Evolutionary conservation across 2,797 vertebrate genomes (phyloP).

Genomic region (Enteromius unitaeniatus): DNA sequence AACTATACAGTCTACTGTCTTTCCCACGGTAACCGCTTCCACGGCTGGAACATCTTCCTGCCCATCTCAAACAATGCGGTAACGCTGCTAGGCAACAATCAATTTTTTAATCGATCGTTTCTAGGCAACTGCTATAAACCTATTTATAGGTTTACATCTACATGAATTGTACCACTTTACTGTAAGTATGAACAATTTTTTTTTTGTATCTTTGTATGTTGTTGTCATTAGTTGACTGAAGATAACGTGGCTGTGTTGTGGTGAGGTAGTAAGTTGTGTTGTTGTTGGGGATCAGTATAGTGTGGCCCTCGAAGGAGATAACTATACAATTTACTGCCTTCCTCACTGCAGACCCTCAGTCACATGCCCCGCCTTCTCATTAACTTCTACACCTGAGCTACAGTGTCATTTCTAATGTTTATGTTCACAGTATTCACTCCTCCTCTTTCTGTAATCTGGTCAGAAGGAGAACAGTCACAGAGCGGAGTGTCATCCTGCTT

Average conservation of each 20-base stretch:
- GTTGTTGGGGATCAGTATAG: constrained; percentile 90
- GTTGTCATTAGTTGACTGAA: not conserved
- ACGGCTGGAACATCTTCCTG: constrained; percentile 56
- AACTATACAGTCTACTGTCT: constrained; percentile 99
- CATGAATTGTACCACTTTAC: not conserved
- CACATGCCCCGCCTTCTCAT: constrained; percentile 12
- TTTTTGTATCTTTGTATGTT: not conserved
- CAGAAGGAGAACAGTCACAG: constrained; percentile 77
- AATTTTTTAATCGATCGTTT: constrained; percentile 3
- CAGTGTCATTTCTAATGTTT: not conserved
- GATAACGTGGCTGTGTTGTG: constrained; percentile 70
- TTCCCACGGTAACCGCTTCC: constrained; percentile 84
- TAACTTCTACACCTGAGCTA: not conserved
- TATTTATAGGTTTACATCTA: constrained; percentile 19
- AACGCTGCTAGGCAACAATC: constrained; percentile 11
- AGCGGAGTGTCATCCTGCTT: constrained; percentile 76
- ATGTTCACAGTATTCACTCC: not conserved
- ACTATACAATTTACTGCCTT: constrained; percentile 99
- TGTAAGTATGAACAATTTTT: not conserved
- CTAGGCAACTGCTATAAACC: constrained; percentile 43
- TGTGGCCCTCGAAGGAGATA: constrained; percentile 89
- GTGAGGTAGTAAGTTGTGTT: constrained; percentile 99
- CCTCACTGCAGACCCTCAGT: constrained; percentile 71
- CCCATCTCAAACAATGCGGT: constrained; percentile 20
- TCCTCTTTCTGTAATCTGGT: constrained; percentile 44